Evolutionary conservation across 1,140 invertebrate species (phyloP), one percentile per base, ranked within the genome.

Genomic region (Leptinotarsa undecemlineata): DNA sequence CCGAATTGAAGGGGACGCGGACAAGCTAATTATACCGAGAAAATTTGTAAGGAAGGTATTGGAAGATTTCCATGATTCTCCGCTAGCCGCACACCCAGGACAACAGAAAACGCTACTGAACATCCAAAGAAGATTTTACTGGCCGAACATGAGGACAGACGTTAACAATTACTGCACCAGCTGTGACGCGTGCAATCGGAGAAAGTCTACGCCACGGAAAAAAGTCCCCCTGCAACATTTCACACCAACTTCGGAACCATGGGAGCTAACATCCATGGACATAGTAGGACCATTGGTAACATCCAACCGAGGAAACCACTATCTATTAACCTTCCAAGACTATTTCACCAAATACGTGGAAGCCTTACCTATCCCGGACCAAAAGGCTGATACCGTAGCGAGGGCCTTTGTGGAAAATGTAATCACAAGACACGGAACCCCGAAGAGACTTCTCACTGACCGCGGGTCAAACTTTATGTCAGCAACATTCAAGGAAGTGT

Each of bases 381-480:
- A 78, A 75, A 73, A 74, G 17, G 70, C 74, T 17, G 73, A 67
- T 20, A 74, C 74, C 26, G 69, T 81, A n/a, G 74, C 76, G 3
- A 62, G 67, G 17, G 6, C 48, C 14, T 79, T 81, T 47, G 74
- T 77, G 13, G 76, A 77, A 26, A 60, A 75, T 42, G 69, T 79
- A 6, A 77, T 80, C 42, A 17, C 63, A 11, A 42, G 74, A 57
- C 72, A 76, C 61, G 80, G 80, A 11, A 72, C 74, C 15, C 81
- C 80, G 20, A 75, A 75, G 71, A 48, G 47, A 15, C 71, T 82
- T 14, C 26, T 79, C 4, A 81, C 80, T 1, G 82, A 82, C 60
- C 79, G 78, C 74, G 80, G 82, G 2, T 73, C 75, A 3, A 78
- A 77, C n/a, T 80, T 83, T 70, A 57, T 33, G 23, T 51, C 68